Percentiles rank a stretch among this genome's conserved stretches.
Conservation (phyloP, 2,113 vertebrate species). For the Irena cyanogastra region DNA sequence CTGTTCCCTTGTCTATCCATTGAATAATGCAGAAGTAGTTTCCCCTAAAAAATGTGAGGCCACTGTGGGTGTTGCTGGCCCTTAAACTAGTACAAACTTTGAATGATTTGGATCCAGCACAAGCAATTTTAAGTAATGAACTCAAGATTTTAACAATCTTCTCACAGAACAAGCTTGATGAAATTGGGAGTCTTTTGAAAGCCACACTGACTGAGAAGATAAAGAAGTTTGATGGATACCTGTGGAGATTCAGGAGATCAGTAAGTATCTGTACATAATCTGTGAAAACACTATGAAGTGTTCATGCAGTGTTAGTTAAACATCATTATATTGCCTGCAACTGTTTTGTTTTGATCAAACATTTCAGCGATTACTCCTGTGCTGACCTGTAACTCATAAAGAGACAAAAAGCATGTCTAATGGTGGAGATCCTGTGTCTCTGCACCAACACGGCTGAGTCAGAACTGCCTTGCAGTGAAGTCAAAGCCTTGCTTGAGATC, state of each 20-base stretch:
- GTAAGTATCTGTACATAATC: background rate
- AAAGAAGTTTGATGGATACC: conserved; percentile 56
- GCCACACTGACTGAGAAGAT: conserved; percentile 68
- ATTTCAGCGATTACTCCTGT: background rate
- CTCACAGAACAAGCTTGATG: conserved; percentile 65
- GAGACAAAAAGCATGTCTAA: background rate
- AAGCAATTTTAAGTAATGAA: background rate
- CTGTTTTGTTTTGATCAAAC: background rate
- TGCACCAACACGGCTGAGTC: background rate
- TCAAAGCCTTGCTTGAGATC: background rate
- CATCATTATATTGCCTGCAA: background rate
- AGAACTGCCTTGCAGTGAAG: background rate
- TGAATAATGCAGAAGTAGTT: background rate
- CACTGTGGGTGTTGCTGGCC: background rate
- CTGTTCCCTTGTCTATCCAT: background rate
- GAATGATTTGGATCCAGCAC: background rate
- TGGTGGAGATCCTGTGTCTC: background rate
- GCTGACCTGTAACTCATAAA: background rate
- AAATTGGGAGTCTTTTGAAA: conserved; percentile 65
- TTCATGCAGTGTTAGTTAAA: background rate
- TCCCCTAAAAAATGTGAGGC: background rate
- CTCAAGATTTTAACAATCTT: background rate
- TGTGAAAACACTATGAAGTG: background rate
- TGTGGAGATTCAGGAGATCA: conserved; percentile 34
- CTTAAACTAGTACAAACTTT: background rate